Conservation (phyloP, 1,140 invertebrate species). For the Drosophila pectinifera region DNA sequence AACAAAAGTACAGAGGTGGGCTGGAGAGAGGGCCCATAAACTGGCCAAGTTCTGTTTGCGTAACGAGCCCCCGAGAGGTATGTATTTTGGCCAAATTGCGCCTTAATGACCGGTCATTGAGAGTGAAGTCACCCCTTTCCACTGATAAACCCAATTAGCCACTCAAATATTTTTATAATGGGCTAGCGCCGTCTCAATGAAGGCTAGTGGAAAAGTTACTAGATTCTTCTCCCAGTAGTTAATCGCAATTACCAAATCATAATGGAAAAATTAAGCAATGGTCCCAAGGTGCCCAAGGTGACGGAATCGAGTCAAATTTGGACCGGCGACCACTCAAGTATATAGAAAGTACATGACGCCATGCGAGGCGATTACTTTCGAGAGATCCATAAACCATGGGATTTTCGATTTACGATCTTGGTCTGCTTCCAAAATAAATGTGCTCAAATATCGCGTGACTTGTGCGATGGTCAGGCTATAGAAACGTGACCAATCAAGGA, state of each 20-base stretch:
- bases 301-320: slow-evolving; percentile 21
- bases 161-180: not conserved
- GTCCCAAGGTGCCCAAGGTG: slow-evolving; percentile 3
- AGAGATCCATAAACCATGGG: slow-evolving; percentile 43
- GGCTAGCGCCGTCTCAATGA: slow-evolving; percentile 2
- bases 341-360: slow-evolving; percentile 40
- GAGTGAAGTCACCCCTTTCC: slow-evolving; percentile 68
- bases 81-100: slow-evolving; percentile 70
- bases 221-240: slow-evolving; percentile 10
- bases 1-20: not conserved
- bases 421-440: not conserved
- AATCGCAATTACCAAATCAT: no score
- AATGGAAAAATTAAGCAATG: slow-evolving; percentile 19
- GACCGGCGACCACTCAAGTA: not conserved
- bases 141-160: slow-evolving; percentile 46
- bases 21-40: slow-evolving; percentile 37
- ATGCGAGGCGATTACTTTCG: slow-evolving; percentile 4
- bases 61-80: slow-evolving; percentile 50
- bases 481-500: slow-evolving; percentile 46
- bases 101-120: slow-evolving; percentile 65
- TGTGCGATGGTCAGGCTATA: slow-evolving; percentile 18
- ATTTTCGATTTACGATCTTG: slow-evolving; percentile 11
- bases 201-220: slow-evolving; percentile 29
- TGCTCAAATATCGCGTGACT: slow-evolving; percentile 8
- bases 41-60: slow-evolving; percentile 15